Percentiles rank a stretch among this genome's conserved stretches.
These are phyloP conservation scores for Trissolcus japonicus DNA, from an alignment of 2,888 invertebrate genomes.

Conservation along the genomic window DNA sequence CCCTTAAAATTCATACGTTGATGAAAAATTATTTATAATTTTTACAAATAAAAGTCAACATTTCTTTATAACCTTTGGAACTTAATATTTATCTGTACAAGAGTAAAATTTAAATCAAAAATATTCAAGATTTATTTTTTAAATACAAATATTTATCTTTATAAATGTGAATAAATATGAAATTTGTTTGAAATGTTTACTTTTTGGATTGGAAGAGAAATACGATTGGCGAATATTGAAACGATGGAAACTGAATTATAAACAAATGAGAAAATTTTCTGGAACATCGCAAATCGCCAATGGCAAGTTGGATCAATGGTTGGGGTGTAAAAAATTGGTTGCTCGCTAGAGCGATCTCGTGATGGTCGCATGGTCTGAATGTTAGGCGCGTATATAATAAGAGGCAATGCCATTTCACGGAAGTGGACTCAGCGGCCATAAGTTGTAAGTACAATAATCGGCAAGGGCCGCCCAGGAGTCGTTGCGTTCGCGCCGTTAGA, in stretches of 20 bases:
- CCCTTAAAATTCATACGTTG: no score
- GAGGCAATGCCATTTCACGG: constrained; percentile 24
- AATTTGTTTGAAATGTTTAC: background rate
- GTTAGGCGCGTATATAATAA: constrained; percentile 11
- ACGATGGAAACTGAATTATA: background rate
- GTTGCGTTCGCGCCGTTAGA: constrained; percentile 46
- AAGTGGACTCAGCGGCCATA: constrained; percentile 14
- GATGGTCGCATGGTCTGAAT: constrained; percentile 4
- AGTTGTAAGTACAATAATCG: constrained; percentile 22
- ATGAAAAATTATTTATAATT: no score
- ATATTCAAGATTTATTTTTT: no score
- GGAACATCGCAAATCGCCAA: background rate
- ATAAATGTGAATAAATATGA: background rate
- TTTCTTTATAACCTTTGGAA: background rate
- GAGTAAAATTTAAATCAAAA: no score
- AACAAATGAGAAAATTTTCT: background rate
- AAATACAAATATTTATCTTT: background rate
- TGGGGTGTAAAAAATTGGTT: background rate
- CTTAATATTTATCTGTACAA: no score
- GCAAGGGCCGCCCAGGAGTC: constrained; percentile 27
- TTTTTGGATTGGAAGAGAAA: background rate
- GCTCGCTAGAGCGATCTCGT: background rate
- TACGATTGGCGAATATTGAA: background rate
- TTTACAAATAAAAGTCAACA: background rate
- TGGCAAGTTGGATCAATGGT: background rate